Percentiles rank a stretch among this genome's conserved stretches.
These are phyloP conservation scores for Hirundo rustica DNA, from an alignment of 2,797 vertebrate species.

Conservation along the genomic window DNA sequence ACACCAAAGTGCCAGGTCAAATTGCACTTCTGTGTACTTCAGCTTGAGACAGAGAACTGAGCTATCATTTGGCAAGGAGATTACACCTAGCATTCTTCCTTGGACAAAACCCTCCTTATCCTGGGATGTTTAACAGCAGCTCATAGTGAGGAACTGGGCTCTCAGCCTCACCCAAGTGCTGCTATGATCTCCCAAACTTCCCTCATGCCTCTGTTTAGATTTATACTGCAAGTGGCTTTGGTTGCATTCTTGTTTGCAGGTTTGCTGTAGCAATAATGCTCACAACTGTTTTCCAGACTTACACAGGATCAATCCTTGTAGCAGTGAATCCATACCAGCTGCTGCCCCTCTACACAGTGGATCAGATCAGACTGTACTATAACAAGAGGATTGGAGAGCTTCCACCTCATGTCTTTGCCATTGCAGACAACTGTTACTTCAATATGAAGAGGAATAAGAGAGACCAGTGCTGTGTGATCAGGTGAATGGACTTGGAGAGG, in stretches of 20 bases:
- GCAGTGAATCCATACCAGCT: slow-evolving; percentile 96
- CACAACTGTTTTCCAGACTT: slow-evolving; percentile 82
- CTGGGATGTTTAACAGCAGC: neutral
- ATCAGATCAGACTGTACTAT: slow-evolving; percentile 88
- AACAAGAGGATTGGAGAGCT: slow-evolving; percentile 88
- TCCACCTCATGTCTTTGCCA: slow-evolving; percentile 92
- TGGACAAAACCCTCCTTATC: neutral
- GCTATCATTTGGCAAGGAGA: neutral
- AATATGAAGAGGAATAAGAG: slow-evolving; percentile 88
- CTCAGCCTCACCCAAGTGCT: neutral
- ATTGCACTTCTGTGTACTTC: neutral
- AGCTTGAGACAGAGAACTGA: neutral
- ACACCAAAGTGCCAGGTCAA: neutral
- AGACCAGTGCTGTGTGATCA: slow-evolving; percentile 96
- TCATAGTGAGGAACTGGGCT: neutral
- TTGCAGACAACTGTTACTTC: slow-evolving; percentile 95
- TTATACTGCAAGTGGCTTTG: neutral
- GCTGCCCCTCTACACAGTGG: slow-evolving; percentile 89
- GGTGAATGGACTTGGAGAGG: slow-evolving; percentile 73
- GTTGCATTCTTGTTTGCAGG: neutral
- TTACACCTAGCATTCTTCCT: neutral
- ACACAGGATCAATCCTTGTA: slow-evolving; percentile 95
- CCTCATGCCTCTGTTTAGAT: neutral
- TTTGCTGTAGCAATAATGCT: neutral
- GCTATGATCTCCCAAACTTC: neutral